Conservation (phyloP, 2,113 vertebrate species). For the Dasypus novemcinctus region DNA sequence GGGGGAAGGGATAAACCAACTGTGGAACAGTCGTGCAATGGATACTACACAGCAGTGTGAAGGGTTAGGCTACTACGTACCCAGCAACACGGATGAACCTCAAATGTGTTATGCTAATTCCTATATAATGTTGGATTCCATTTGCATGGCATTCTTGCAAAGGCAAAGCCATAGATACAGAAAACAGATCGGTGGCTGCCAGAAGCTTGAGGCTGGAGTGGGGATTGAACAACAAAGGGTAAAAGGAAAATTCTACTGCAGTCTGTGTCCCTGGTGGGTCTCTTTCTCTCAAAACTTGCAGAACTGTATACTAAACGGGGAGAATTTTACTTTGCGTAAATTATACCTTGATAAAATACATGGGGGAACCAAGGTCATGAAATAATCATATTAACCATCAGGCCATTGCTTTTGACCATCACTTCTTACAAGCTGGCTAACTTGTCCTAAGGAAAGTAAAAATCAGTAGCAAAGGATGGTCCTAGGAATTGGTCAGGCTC, state of each 20-base stretch:
- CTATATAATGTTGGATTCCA: not conserved
- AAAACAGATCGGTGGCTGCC: not conserved
- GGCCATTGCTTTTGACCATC: not conserved
- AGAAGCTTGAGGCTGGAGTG: too few species aligned
- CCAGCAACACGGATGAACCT: rapidly evolving
- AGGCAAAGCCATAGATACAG: not conserved
- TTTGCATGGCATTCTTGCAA: not conserved
- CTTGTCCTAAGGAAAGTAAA: not conserved
- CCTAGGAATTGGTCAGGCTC: not conserved
- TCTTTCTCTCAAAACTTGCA: not conserved
- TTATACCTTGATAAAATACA: not conserved
- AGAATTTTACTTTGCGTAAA: not conserved
- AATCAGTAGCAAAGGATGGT: not conserved
- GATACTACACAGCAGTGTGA: too few species aligned
- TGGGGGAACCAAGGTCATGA: not conserved
- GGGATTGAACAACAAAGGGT: not conserved
- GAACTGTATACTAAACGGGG: not conserved
- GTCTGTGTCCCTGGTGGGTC: not conserved
- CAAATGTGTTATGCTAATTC: rapidly evolving
- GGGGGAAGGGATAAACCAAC: not conserved
- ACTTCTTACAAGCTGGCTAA: not conserved
- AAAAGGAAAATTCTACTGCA: not conserved
- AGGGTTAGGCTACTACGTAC: not conserved
- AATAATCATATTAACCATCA: not conserved
- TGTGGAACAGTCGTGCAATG: rapidly evolving